A percentile compares a stretch with the other conserved stretches of the same genome.
Conservation (phyloP, 2,113 vertebrate genomes). For the Ptilonorhynchus violaceus region DNA sequence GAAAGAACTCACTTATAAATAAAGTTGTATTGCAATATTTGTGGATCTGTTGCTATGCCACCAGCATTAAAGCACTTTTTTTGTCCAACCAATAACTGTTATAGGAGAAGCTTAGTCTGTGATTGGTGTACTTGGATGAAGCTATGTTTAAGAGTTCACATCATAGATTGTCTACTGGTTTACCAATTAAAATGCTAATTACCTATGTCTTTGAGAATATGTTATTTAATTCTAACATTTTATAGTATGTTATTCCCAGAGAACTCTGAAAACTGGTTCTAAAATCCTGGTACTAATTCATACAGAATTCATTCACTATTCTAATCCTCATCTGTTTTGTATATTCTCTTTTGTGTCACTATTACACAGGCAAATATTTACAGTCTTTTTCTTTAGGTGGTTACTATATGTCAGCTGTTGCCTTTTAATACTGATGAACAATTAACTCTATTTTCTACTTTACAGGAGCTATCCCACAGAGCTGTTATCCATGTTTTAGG, state of each 20-base stretch:
- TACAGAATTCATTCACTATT: background rate
- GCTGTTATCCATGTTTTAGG: background rate
- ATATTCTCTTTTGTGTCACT: background rate
- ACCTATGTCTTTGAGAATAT: background rate
- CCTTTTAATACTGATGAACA: background rate
- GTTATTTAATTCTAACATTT: background rate
- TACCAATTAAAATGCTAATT: slow-evolving; percentile 7
- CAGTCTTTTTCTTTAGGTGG: background rate
- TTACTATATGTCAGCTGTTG: background rate
- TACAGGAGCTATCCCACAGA: background rate
- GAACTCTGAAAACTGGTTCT: background rate
- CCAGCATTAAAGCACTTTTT: background rate
- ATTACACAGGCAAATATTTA: background rate
- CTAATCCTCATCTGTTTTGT: background rate
- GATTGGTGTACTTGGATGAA: background rate
- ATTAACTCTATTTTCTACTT: background rate
- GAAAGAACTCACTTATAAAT: background rate
- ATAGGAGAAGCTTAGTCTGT: background rate
- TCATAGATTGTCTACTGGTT: background rate
- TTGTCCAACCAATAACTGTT: background rate
- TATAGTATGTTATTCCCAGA: background rate
- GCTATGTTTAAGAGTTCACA: background rate
- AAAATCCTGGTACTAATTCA: background rate
- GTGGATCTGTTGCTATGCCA: slow-evolving; percentile 17
- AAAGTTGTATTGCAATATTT: background rate